Evolutionary conservation across 2,888 invertebrate species (phyloP).

Genomic region (Spicauda simplicius): DNA sequence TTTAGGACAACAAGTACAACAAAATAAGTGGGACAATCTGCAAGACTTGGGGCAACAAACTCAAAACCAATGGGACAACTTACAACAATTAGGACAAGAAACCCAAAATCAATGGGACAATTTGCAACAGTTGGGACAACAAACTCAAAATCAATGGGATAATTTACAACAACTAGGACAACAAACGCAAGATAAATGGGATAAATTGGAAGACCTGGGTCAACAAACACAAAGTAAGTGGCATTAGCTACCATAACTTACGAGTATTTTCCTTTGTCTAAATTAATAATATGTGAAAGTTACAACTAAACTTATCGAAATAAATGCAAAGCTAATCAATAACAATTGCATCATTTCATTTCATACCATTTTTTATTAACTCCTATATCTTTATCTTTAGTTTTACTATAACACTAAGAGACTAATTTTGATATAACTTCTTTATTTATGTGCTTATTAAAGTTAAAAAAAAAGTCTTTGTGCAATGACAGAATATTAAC

Average conservation of each 20-base stretch:
- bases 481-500: too few species aligned
- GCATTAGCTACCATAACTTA: slow-evolving; percentile 26
- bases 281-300: slow-evolving; percentile 32
- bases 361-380: slow-evolving; percentile 5
- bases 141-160: slow-evolving; percentile 45
- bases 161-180: slow-evolving; percentile 44
- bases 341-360: slow-evolving; percentile 27
- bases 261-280: neutral
- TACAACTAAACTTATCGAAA: slow-evolving; percentile 19
- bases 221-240: slow-evolving; percentile 44
- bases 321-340: slow-evolving; percentile 27
- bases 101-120: slow-evolving; percentile 43
- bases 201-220: slow-evolving; percentile 43
- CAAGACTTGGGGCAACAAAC: slow-evolving; percentile 47
- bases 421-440: too few species aligned
- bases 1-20: slow-evolving; percentile 40
- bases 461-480: too few species aligned
- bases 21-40: slow-evolving; percentile 35
- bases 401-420: neutral
- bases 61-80: slow-evolving; percentile 48
- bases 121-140: slow-evolving; percentile 47
- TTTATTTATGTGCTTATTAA: too few species aligned
- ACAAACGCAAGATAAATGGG: slow-evolving; percentile 43
- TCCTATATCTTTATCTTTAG: neutral
- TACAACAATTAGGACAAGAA: slow-evolving; percentile 51